Base-by-base conservation (phyloP, 1,140 invertebrate species). In the Apis laboriosa region DNA sequence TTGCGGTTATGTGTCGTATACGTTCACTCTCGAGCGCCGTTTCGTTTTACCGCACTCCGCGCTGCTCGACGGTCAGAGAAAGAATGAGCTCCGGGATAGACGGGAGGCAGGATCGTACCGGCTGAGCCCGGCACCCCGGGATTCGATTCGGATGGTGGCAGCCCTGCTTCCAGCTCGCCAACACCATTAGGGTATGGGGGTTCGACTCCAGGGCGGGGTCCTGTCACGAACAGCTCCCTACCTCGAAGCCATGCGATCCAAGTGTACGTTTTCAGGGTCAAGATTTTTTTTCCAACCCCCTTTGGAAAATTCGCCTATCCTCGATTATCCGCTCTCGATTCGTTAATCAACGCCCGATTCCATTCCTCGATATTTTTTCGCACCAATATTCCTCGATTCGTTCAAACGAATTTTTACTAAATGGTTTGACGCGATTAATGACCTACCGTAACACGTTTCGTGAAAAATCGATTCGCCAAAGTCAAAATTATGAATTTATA, bases 61-160 rank as follows among this genome's bases (percentile, higher is more conserved):
- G 73, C 90, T 68, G 78, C 74, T 84, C 88, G 84, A 86, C 88
- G 84, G 85, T 81, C 85, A 77, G 84, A 80, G 89, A 90, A 91
- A 90, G 87, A 91, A 90, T 91, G 89, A 90, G 84, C 63, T 79
- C 80, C 79, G 84, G 83, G 88, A 86, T 55, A 86, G 77, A 74
- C 76, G 78, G 74, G 70, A 56, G 64, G 67, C 86, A 91, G 90
- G 88, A 84, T 34, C 87, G 86, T 84, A 87, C 24, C 73, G 73
- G 66, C 56, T 61, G 74, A 80, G 82, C 80, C 80, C 80, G 74
- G 81, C 70, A 76, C 88, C 87, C 87, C 80, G 86, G 86, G 86
- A 83, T 76, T 72, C n/a, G 61, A 24, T 67, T 72, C 80, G 72
- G 49, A 77, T 85, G 82, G 84, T 88, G 84, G 86, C 86, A 85